Evolutionary conservation across 1,140 invertebrate genomes (phyloP), one percentile per base, ranked within the genome.

Genomic region (Scaptomyza hsui): DNA sequence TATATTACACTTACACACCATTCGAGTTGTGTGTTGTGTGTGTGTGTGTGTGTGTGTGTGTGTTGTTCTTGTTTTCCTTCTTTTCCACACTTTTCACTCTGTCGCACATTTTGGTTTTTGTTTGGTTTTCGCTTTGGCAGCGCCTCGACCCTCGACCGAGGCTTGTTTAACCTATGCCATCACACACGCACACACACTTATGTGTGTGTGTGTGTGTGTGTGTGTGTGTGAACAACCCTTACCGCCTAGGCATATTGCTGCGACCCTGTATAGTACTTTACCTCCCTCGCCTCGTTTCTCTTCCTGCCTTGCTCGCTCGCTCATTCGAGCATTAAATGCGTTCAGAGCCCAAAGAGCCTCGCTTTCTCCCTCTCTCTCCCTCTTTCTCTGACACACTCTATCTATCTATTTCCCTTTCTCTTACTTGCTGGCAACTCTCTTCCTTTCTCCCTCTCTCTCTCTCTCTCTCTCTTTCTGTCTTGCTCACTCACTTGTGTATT

Each of bases 301-400:
- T 9, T 21, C 13, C 9, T 47, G 41, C 21, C 39, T 64, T 21
- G 26, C 62, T 64, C 32, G 26, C 62, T 59, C 29, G 16, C 55
- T 48, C 64, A n/a, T 56, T 10, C 55, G 10, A 19, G 9, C 59
- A 75, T 72, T 81, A 63, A 81, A 82, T 82, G 78, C 78, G 78
- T 82, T 82, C 78, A 63, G 71, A 63, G 71, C 55, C 55, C 55
- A 18, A 72, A 74, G 63, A 52, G 60, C 47, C 19, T 52, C 24
- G 32, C 49, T 45, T n/a, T 42, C 10, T 9, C 29, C 13, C 15
- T 16, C 21, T 24, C 16, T 44, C 53, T 29, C 10, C 1, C 24
- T 24, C 32, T 55, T 1, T 21, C 16, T 37, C 29, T 42, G n/a
- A n/a, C n/a, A n/a, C n/a, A n/a, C 53, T 16, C 4, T 29, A 15